Evolutionary conservation across 2,888 invertebrate genomes (phyloP).

Genomic region (Harpagoxenus sublaevis): DNA sequence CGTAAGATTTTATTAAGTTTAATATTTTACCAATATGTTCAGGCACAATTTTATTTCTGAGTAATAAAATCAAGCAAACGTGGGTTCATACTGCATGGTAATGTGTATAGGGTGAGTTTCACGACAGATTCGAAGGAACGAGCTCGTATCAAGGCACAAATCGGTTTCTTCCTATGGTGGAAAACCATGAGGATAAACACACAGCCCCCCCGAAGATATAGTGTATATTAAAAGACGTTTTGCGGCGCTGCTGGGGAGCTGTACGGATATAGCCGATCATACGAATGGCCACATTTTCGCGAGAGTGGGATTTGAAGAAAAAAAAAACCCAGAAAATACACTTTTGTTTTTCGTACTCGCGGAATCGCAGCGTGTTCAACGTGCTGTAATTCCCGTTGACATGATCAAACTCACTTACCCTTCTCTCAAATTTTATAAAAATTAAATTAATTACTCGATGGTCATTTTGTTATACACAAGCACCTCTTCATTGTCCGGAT

Average conservation of each 20-base stretch:
- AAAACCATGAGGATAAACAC: slow-evolving; percentile 76
- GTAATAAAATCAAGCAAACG: slow-evolving; percentile 16
- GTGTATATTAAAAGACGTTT: slow-evolving; percentile 86
- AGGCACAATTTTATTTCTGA: slow-evolving; percentile 9
- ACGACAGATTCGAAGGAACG: slow-evolving; percentile 70
- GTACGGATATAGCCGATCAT: slow-evolving; percentile 83
- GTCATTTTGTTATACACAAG: not conserved
- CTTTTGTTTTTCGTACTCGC: slow-evolving; percentile 71
- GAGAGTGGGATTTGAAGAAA: slow-evolving; percentile 79
- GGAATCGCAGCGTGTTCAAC: slow-evolving; percentile 32
- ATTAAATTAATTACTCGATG: slow-evolving; percentile 11
- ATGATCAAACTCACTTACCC: not conserved
- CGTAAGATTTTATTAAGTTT: slow-evolving; percentile 2
- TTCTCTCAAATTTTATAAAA: slow-evolving; percentile 22
- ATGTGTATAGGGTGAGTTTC: slow-evolving; percentile 18
- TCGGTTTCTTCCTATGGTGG: slow-evolving; percentile 43
- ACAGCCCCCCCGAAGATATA: slow-evolving; percentile 84
- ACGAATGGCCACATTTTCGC: slow-evolving; percentile 85
- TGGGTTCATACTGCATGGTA: not conserved
- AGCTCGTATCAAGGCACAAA: slow-evolving; percentile 52
- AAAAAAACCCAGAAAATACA: slow-evolving; percentile 70
- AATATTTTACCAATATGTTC: not conserved
- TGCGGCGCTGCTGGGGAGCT: slow-evolving; percentile 76
- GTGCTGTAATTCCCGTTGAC: slow-evolving; percentile 4
- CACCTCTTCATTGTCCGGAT: not conserved